Percentiles rank a stretch among this genome's conserved stretches.
Conservation (phyloP, 2,113 vertebrate genomes). For the Platycercus adscitus region DNA sequence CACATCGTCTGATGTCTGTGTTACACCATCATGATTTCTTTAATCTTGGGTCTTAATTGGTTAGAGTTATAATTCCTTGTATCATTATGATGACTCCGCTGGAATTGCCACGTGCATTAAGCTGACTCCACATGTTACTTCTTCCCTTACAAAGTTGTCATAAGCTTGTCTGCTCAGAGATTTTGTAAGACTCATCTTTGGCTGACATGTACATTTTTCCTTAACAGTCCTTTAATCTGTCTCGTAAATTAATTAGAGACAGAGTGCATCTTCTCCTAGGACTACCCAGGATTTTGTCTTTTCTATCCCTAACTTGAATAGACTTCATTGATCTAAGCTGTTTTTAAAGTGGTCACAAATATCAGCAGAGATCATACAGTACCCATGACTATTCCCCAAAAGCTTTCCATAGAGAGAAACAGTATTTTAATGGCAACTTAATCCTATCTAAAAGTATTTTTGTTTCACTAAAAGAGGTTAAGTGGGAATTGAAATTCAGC, state of each 20-base stretch:
- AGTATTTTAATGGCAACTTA: not conserved
- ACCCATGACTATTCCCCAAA: not conserved
- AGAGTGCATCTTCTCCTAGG: not conserved
- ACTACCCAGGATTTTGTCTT: not conserved
- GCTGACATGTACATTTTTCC: not conserved
- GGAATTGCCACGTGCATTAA: not conserved
- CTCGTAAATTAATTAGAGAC: not conserved
- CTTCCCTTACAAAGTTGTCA: not conserved
- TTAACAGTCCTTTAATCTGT: not conserved
- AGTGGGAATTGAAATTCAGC: not conserved
- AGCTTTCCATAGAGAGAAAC: not conserved
- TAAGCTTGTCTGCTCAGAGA: not conserved
- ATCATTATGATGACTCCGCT: slow-evolving; percentile 14
- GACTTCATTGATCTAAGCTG: not conserved
- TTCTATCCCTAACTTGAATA: not conserved
- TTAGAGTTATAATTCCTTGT: not conserved
- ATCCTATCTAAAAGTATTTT: not conserved
- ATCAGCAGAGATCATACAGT: not conserved
- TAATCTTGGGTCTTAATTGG: slow-evolving; percentile 32
- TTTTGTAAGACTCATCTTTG: slow-evolving; percentile 9
- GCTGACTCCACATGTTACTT: slow-evolving; percentile 21
- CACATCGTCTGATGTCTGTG: not conserved
- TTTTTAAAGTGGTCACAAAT: not conserved
- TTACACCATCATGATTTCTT: slow-evolving; percentile 28
- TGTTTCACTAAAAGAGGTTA: not conserved